Evolutionary conservation across 2,888 invertebrate species (phyloP), one percentile per base, ranked within the genome.

Genomic region (Sphaerophoria taeniata): DNA sequence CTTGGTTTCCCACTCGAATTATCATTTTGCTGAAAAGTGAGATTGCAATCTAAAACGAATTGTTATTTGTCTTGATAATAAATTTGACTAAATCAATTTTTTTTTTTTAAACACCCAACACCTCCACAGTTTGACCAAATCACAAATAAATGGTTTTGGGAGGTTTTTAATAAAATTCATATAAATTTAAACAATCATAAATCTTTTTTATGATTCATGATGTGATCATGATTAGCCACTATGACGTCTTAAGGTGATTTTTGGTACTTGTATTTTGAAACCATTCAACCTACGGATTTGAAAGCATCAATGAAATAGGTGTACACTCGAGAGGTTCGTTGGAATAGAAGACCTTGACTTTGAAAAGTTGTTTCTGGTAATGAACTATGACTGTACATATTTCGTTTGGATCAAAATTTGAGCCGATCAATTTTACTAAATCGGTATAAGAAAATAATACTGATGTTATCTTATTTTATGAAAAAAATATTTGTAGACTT

Each of bases 51-150:
- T 24, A 2, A 24, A 24, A 24, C 24, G 24, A 24, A 24, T 1
- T 2, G 24, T 24, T 2, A 24, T 24, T 24, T 24, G 24, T 24
- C 24, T 24, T 24, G 24, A 24, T 24, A 24, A 24, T 24, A 24
- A 24, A 71, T 81, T 75, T 58, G 65, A 65, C 58, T 63, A 70
- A 71, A 71, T 55, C 33, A 33, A 71, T 71, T 63, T 75, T 65
- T 47, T 53, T 71, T 31, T 16, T 58, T 71, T 67, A 16, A 36
- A 47, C 58, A 70, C 16, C 31, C n/a, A 36, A 51, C 70, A 39
- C 81, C 81, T 51, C 4, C 65, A 31, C 60, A 33, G 16, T 36
- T 34, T 45, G 58, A 71, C 60, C 75, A 81, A 51, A 45, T 9
- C 12, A 12, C 31, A 34, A 58, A 65, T 43, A 14, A 24, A 24